These are phyloP conservation scores for Nasonia vitripennis DNA, from an alignment of 1,140 invertebrate genomes.

Conservation along the genomic window DNA sequence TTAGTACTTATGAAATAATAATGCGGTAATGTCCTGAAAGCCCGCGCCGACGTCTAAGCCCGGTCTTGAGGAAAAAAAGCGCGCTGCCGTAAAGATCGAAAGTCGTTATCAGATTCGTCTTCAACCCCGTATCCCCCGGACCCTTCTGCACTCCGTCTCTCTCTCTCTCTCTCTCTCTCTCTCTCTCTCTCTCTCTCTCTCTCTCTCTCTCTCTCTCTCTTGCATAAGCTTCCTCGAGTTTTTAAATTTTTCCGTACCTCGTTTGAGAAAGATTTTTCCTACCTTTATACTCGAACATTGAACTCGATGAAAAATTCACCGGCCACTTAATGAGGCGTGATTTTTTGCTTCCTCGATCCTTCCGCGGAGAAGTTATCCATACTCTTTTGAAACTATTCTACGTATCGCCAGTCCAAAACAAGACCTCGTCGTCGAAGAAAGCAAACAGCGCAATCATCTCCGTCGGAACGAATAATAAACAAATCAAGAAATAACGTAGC, in stretches of 20 bases:
- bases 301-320: conserved; percentile 40
- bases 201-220: background rate
- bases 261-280: conserved; percentile 29
- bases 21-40: conserved; percentile 51
- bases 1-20: conserved; percentile 48
- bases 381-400: too few species aligned
- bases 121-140: conserved; percentile 43
- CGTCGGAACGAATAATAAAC: background rate
- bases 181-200: background rate
- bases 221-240: conserved; percentile 20
- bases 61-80: conserved; percentile 27
- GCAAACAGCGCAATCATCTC: background rate
- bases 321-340: background rate
- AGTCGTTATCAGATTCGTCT: conserved; percentile 61
- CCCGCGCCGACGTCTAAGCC: conserved; percentile 28
- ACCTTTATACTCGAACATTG: conserved; percentile 33
- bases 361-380: background rate
- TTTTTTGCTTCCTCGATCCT: background rate
- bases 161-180: background rate
- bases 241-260: conserved; percentile 50
- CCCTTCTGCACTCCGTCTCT: conserved; percentile 30
- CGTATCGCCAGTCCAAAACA: background rate
- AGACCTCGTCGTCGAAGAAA: background rate
- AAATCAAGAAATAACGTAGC: background rate
- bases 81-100: conserved; percentile 55